phyloP scores from a whole-genome alignment of 1,140 invertebrate species.

The Ladona fulva region DNA sequence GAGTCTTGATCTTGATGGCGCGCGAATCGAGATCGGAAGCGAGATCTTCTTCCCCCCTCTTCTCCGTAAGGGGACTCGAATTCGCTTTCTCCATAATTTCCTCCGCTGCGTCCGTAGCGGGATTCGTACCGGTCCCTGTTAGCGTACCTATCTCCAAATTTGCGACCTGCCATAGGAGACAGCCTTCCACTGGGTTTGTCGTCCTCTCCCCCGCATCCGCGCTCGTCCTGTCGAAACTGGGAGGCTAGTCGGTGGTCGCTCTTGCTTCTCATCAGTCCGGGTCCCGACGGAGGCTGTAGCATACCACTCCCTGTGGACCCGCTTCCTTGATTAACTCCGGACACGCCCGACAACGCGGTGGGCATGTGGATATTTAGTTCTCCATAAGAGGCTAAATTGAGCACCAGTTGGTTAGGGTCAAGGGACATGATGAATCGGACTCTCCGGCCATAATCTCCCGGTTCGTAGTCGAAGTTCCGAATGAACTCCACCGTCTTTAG shows the following conservation, averaged over 20 bases:
- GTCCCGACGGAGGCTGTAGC: slow-evolving; percentile 50
- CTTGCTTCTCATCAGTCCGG: slow-evolving; percentile 82
- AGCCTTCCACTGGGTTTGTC: slow-evolving; percentile 40
- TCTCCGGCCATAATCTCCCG: slow-evolving; percentile 74
- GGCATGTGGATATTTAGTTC: slow-evolving; percentile 69
- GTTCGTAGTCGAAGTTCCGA: slow-evolving; percentile 86
- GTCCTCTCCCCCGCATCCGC: slow-evolving; percentile 28
- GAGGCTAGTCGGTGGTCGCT: slow-evolving; percentile 85
- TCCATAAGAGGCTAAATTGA: slow-evolving; percentile 72
- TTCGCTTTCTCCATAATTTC: slow-evolving; percentile 49
- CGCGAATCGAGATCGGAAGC: slow-evolving; percentile 63
- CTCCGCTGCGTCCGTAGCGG: slow-evolving; percentile 37
- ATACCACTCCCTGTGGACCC: slow-evolving; percentile 36
- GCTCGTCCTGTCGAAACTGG: slow-evolving; percentile 79
- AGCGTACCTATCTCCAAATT: slow-evolving; percentile 56
- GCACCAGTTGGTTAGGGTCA: slow-evolving; percentile 79
- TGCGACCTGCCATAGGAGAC: slow-evolving; percentile 54
- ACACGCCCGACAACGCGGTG: slow-evolving; percentile 36
- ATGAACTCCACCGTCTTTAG: slow-evolving; percentile 88
- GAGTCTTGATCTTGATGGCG: slow-evolving; percentile 57
- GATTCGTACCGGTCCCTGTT: slow-evolving; percentile 39
- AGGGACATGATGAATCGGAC: slow-evolving; percentile 77
- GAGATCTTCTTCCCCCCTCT: slow-evolving; percentile 42
- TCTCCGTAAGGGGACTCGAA: slow-evolving; percentile 49
- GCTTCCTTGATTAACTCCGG: slow-evolving; percentile 7